Evolutionary conservation across 2,888 invertebrate species (phyloP), one percentile per base, ranked within the genome.

Genomic region (Lacanobia oleracea): DNA sequence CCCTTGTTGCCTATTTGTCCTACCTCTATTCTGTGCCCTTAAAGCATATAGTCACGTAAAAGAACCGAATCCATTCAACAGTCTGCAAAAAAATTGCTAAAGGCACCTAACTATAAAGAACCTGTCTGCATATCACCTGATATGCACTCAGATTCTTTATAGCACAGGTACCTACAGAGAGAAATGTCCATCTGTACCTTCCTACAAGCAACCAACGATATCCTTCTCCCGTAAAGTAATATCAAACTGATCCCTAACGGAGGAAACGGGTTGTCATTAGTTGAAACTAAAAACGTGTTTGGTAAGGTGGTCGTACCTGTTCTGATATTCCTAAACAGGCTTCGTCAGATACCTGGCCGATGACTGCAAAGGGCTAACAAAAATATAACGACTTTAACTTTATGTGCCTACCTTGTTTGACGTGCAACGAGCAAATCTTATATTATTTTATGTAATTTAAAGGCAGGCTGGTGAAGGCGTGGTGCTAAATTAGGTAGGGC

Each of bases 321-420:
- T 72, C 50, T 37, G 43, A 51, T 61, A 61, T 79, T 61, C 33
- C 10, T 50, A 56, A 56, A 75, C 73, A 37, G 43, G 73, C 33
- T 79, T 12, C 33, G 23, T 43, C 53, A 50, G 54, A 43, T 74
- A 50, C 48, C 12, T 74, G 51, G 51, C 27, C 33, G 23, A 72
- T 53, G 78, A 74, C 53, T 53, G 18, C 59, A 27, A 59, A 71
- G 45, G 16, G 37, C 21, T 40, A 6, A 27, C 27, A 45, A 59
- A 18, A 59, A 16, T 71, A 8, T 40, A 40, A 10, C 1, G 33
- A 65, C 6, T 9, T n/a, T 37, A 2, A 14, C 43, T 40, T 27
- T 54, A 67, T 27, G 40, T 40, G 12, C 6, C 21, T 48, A n/a
- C n/a, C n/a, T 75, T 56, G 23, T 51, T 21, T 12, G 57, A 27